Evolutionary conservation across 2,113 vertebrate species (phyloP).

Genomic region (Pelecanus crispus): DNA sequence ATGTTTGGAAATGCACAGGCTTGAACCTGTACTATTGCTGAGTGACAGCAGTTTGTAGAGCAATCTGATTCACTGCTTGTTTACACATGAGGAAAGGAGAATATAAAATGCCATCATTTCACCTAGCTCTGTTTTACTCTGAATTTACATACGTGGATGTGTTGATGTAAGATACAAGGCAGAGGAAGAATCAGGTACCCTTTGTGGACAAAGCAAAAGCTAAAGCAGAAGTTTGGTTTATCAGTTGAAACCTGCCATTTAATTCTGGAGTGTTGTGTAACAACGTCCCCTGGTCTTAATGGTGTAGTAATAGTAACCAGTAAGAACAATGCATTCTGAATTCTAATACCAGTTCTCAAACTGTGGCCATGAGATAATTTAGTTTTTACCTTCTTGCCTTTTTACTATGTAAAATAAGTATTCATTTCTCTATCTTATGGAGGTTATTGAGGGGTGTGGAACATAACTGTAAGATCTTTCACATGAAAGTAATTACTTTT

Average conservation of each 20-base stretch:
- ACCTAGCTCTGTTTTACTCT: not conserved
- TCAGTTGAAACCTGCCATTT: not conserved
- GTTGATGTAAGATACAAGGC: not conserved
- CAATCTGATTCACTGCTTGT: not conserved
- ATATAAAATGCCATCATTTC: not conserved
- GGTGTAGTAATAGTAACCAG: not conserved
- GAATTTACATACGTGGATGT: not conserved
- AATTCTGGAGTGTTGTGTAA: not conserved
- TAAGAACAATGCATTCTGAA: not conserved
- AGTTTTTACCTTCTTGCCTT: not conserved
- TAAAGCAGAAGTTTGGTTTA: not conserved
- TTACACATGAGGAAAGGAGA: not conserved
- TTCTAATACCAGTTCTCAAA: not conserved
- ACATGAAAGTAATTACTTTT: not conserved
- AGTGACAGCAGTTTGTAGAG: not conserved
- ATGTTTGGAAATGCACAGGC: not conserved
- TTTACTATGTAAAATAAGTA: not conserved
- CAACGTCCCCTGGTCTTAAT: not conserved
- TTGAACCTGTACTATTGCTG: not conserved
- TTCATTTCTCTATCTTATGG: not conserved
- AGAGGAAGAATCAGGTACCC: not conserved
- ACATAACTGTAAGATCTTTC: not conserved
- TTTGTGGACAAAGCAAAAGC: not conserved
- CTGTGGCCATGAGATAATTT: not conserved
- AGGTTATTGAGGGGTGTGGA: not conserved